These are phyloP conservation scores for Mimachlamys varia DNA, from an alignment of 2,888 invertebrate species.

Conservation along the genomic window DNA sequence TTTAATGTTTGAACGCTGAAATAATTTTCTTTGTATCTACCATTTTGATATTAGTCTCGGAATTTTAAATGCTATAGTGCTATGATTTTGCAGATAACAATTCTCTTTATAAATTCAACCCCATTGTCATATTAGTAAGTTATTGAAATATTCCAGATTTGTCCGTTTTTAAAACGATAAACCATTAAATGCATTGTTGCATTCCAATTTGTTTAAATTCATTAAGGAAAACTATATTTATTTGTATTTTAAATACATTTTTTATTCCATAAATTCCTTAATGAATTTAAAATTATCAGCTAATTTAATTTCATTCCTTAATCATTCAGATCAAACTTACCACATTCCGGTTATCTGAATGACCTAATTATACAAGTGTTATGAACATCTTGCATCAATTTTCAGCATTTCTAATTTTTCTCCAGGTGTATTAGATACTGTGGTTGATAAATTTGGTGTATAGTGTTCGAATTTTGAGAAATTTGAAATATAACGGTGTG, in stretches of 20 bases:
- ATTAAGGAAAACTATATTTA: slow-evolving; percentile 9
- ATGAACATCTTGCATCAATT: not conserved
- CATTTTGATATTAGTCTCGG: not conserved
- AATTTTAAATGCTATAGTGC: not conserved
- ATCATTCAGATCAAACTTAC: not conserved
- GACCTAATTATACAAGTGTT: not conserved
- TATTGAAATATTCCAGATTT: not conserved
- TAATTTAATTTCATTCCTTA: not conserved
- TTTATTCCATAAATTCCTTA: slow-evolving; percentile 12
- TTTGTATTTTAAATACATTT: slow-evolving; percentile 31
- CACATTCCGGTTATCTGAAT: not conserved
- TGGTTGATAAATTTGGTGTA: not conserved
- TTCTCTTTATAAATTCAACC: not conserved
- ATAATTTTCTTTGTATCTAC: not conserved
- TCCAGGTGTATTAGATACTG: not conserved
- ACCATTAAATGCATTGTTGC: not conserved
- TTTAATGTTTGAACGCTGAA: not conserved
- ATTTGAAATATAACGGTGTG: not conserved
- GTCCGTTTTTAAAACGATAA: slow-evolving; percentile 24
- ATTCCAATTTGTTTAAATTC: not conserved
- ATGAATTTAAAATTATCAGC: slow-evolving; percentile 20
- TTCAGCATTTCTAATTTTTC: not conserved
- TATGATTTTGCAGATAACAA: not conserved
- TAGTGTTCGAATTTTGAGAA: not conserved
- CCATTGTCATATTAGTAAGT: not conserved